phyloP scores from a whole-genome alignment of 2,888 invertebrate genomes.

The Lissocephala sabroskyi region DNA sequence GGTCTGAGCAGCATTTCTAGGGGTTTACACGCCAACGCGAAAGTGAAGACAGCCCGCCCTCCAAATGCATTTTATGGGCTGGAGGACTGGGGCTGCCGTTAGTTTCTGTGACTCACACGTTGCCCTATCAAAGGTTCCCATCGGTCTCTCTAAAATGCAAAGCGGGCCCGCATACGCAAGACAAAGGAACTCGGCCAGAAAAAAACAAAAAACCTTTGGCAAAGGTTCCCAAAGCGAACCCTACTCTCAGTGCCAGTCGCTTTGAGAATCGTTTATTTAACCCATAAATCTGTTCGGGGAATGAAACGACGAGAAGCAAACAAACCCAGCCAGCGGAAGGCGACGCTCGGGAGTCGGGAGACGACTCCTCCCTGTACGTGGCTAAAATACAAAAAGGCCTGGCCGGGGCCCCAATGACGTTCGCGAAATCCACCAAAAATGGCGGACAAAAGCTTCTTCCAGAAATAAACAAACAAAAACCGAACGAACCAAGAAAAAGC shows the following conservation, averaged over 20 bases:
- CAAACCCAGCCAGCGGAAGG: constrained; percentile 8
- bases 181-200: constrained; percentile 2
- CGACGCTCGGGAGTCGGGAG: constrained; percentile 10
- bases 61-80: constrained; percentile 16
- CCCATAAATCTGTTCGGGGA: constrained; percentile 55
- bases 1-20: constrained; percentile 43
- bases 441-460: constrained; percentile 53
- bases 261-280: constrained; percentile 54
- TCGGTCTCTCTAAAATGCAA: too few species aligned
- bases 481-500: constrained; percentile 18
- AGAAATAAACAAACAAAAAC: constrained; percentile 44
- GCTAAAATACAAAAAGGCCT: constrained; percentile 43
- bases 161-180: constrained; percentile 38
- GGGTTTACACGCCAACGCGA: constrained; percentile 36
- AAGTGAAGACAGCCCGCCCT: constrained; percentile 16
- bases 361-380: constrained; percentile 31
- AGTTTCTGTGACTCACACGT: too few species aligned
- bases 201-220: constrained; percentile 11
- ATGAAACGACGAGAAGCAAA: constrained; percentile 28
- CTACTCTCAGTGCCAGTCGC: background rate
- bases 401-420: constrained; percentile 31
- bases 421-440: constrained; percentile 12
- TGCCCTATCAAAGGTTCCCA: too few species aligned
- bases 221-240: constrained; percentile 13
- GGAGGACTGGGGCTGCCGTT: too few species aligned